Evolutionary conservation across 2,113 vertebrate species (phyloP), one percentile per base, ranked within the genome.

Genomic region (Oreochromis spilurus): DNA sequence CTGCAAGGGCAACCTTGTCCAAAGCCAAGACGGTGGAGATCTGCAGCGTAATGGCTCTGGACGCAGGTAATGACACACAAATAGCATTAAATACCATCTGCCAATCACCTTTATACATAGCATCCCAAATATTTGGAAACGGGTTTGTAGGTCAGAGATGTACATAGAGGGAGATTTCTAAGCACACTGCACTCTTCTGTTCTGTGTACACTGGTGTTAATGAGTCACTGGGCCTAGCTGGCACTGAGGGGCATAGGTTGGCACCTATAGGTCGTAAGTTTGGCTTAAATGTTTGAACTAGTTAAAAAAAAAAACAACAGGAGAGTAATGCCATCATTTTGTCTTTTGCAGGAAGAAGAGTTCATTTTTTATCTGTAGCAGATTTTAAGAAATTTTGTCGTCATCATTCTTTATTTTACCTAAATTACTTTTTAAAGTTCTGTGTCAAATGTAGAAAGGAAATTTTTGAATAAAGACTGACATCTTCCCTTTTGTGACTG

Each of bases 1-100:
- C 96, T 99, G 99, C 92, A 99, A 99, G 87, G 99, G 99, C 81
- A 99, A 99, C 88, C 96, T 99, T n/a, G 96, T 98, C 81, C 98
- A 99, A 91, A 97, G 97, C 84, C 98, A 98, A 84, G 99, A 99
- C 92, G 92, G 96, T 77, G 97, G 96, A 0, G 98, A 99, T 52
- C 96, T 97, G 83, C 97, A 98, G 95, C 96, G 97, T 5, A 94
- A 84, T 17, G 87, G 96, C 84, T 95, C 93, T 3, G 95, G 96
- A 1, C 96, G 96, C 85, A 95, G 96, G 95, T 96, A 87, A 85
- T 83, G 19, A 53, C 10, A 50, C 21, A n/a, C 36, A 65, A 4
- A 21, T 13, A 11, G 4, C 45, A 31, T 34, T 52, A 50, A 10
- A 36, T 55, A 5, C 8, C 16, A 40, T 45, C 17, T 67, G 10